Evolutionary conservation across 2,797 vertebrate genomes (phyloP).

Genomic region (Propithecus deckenii): DNA sequence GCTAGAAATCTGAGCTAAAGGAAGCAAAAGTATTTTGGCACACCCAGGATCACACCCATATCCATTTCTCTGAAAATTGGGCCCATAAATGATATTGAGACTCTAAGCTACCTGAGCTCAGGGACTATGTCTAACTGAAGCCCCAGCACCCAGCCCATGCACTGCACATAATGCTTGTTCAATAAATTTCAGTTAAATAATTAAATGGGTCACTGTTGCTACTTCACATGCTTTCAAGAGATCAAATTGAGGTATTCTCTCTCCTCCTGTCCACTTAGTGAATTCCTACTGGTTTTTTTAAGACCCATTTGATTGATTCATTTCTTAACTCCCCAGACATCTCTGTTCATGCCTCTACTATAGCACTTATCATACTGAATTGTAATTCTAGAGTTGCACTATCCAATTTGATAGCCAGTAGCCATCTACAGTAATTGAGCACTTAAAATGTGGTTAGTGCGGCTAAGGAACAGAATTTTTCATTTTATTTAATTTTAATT

Average conservation of each 20-base stretch:
- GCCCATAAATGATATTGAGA: background rate
- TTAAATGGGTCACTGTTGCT: background rate
- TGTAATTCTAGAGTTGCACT: background rate
- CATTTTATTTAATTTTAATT: background rate
- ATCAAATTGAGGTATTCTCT: background rate
- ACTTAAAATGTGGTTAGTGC: background rate
- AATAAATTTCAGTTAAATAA: background rate
- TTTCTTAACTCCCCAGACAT: background rate
- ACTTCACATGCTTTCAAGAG: background rate
- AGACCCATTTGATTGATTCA: background rate
- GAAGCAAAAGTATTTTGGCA: background rate
- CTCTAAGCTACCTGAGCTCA: background rate
- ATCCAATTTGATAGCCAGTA: too few relatives aligned
- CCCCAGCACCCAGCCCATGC: background rate
- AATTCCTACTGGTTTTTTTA: background rate
- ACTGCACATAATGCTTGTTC: background rate
- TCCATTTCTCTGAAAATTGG: background rate
- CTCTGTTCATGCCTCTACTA: background rate
- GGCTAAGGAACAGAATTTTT: background rate
- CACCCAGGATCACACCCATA: background rate
- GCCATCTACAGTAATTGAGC: background rate
- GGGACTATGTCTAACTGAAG: background rate
- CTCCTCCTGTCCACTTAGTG: background rate
- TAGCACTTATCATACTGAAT: background rate
- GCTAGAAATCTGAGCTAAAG: background rate